Percentiles rank a stretch among this genome's conserved stretches.
Evolutionary conservation across 2,113 vertebrate species (phyloP).

Genomic region (Prochilodus magdalenae): DNA sequence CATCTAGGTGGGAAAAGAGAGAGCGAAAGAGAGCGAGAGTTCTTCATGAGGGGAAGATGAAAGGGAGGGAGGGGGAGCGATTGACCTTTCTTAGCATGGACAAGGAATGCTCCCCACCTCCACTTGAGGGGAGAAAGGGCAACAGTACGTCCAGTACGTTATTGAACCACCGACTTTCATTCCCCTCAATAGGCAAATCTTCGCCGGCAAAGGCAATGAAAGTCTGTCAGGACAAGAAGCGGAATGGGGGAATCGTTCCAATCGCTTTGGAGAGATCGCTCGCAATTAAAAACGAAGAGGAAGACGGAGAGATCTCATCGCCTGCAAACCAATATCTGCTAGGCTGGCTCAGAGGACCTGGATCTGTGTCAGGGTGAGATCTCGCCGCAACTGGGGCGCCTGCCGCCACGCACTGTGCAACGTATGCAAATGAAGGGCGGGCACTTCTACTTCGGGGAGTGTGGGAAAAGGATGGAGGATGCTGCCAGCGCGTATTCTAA

Average conservation of each 20-base stretch:
- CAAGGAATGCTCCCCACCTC: constrained; percentile 30
- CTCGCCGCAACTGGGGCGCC: neutral
- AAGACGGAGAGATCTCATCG: constrained; percentile 1
- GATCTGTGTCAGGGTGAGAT: constrained; percentile 14
- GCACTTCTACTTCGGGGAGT: constrained; percentile 1
- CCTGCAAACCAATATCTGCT: constrained; percentile 33
- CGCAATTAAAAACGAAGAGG: constrained; percentile 32
- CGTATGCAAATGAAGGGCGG: constrained; percentile 17
- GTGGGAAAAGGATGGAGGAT: constrained; percentile 19
- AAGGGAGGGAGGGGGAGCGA: too few species aligned
- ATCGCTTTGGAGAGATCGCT: constrained; percentile 34
- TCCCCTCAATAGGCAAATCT: constrained; percentile 42
- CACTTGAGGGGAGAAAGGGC: constrained; percentile 44
- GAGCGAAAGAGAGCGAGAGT: constrained; percentile 2
- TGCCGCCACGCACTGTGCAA: neutral
- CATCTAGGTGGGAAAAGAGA: neutral
- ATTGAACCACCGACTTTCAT: constrained; percentile 14
- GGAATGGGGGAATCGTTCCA: neutral
- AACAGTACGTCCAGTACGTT: constrained; percentile 44
- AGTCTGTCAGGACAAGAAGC: neutral
- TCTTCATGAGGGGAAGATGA: constrained; percentile 2
- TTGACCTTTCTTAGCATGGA: constrained; percentile 49
- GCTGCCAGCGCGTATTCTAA: constrained; percentile 40
- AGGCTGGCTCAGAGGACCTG: neutral
- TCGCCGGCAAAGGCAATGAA: neutral